phyloP scores from a whole-genome alignment of 2,888 invertebrate genomes.

The Alentia gelatinosa region DNA sequence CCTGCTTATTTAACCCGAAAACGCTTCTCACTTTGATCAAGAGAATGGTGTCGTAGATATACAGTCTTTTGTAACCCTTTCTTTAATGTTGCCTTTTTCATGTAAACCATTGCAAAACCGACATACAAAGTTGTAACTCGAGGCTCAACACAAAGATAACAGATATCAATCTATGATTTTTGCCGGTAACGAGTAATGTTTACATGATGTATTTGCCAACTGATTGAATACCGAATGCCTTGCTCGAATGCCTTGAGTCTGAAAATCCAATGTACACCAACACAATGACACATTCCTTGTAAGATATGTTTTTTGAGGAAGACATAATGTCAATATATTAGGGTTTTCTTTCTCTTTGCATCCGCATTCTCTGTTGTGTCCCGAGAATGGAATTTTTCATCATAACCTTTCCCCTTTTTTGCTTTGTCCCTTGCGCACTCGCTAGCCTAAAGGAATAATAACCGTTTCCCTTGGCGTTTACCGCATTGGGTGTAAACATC shows the following conservation, averaged over 20 bases:
- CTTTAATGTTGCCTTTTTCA: neutral
- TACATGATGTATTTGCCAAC: neutral
- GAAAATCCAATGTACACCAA: slow-evolving; percentile 33
- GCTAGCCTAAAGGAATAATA: neutral
- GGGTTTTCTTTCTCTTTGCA: neutral
- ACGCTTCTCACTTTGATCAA: neutral
- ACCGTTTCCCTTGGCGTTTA: neutral
- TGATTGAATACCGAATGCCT: neutral
- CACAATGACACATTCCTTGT: neutral
- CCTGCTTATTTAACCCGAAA: neutral
- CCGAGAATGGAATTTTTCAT: neutral
- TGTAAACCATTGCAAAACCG: neutral
- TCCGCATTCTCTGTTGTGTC: neutral
- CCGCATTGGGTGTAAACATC: no score
- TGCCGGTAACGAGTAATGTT: neutral
- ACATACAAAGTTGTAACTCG: neutral
- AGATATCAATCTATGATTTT: neutral
- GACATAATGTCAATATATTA: no score
- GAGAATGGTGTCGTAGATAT: neutral
- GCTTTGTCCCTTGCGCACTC: neutral
- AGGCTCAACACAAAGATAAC: neutral
- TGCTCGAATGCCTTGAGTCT: neutral
- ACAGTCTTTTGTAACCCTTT: neutral
- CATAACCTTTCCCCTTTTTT: neutral
- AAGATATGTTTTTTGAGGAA: neutral